These are phyloP conservation scores for Virgularia gustaviana DNA, from an alignment of 92 coral and sea anemone genomes.

Conservation along the genomic window DNA sequence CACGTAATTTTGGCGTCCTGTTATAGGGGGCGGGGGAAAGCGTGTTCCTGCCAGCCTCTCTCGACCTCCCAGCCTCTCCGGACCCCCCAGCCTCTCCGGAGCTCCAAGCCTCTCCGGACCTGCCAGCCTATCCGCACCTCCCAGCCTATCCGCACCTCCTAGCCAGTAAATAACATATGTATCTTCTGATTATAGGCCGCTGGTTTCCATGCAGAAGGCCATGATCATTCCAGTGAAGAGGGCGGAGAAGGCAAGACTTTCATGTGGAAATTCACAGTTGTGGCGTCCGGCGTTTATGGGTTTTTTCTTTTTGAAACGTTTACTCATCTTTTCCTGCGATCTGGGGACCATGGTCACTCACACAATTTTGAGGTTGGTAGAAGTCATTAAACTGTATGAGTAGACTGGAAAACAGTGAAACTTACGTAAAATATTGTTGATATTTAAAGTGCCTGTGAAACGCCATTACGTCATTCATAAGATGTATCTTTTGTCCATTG, in stretches of 20 bases:
- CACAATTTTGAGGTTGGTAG: neutral
- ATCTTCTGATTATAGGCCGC: conserved; percentile 15
- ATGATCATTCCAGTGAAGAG: conserved; percentile 36
- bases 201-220: conserved; percentile 37
- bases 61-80: too few relatives aligned
- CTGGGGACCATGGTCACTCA: conserved; percentile 48
- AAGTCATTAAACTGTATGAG: neutral
- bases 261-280: conserved; percentile 71
- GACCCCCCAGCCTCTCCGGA: too few relatives aligned
- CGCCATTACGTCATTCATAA: too few relatives aligned
- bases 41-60: neutral
- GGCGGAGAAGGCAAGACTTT: conserved; percentile 39
- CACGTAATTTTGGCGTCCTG: too few relatives aligned
- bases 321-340: conserved; percentile 74
- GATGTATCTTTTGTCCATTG: too few relatives aligned
- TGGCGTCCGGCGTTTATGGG: conserved; percentile 64
- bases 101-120: too few relatives aligned
- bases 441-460: too few relatives aligned
- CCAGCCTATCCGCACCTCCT: too few relatives aligned
- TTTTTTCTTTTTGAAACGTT: conserved; percentile 83
- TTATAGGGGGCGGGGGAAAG: neutral
- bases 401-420: neutral
- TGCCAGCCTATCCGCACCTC: too few relatives aligned
- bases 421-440: too few relatives aligned
- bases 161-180: too few relatives aligned